Evolutionary conservation across 2,113 vertebrate genomes (phyloP).

Genomic region (Mus spicilegus): DNA sequence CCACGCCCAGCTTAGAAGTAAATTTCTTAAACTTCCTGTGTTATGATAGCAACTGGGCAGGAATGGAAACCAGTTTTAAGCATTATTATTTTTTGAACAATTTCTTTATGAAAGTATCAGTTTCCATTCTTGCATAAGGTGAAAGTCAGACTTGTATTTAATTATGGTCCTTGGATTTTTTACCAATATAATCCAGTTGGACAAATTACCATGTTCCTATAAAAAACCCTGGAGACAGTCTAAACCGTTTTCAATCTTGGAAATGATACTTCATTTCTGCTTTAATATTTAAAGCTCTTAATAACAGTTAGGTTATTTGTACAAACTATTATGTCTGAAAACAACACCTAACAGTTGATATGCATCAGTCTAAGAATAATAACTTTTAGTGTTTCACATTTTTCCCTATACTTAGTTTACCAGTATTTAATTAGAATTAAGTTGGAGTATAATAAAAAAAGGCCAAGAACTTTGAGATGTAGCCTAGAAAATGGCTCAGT

Average conservation of each 20-base stretch:
- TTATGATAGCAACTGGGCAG: background rate
- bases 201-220: slow-evolving; percentile 22
- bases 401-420: background rate
- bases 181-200: slow-evolving; percentile 40
- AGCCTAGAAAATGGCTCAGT: background rate
- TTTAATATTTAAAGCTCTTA: slow-evolving; percentile 60
- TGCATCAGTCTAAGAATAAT: background rate
- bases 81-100: background rate
- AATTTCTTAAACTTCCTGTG: background rate
- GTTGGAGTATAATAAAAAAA: too few relatives aligned
- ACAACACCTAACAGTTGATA: background rate
- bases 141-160: background rate
- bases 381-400: background rate
- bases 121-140: slow-evolving; percentile 31
- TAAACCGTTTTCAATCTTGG: slow-evolving; percentile 47
- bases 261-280: slow-evolving; percentile 31
- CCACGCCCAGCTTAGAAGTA: too few relatives aligned
- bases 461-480: background rate
- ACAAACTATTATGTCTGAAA: slow-evolving; percentile 52
- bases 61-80: slow-evolving; percentile 24
- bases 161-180: slow-evolving; percentile 46
- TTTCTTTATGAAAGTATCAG: slow-evolving; percentile 12
- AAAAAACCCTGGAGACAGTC: slow-evolving; percentile 45
- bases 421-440: too few relatives aligned
- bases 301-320: slow-evolving; percentile 63